Conservation (phyloP, 2,797 vertebrate genomes). For the Hyperoplus immaculatus region DNA sequence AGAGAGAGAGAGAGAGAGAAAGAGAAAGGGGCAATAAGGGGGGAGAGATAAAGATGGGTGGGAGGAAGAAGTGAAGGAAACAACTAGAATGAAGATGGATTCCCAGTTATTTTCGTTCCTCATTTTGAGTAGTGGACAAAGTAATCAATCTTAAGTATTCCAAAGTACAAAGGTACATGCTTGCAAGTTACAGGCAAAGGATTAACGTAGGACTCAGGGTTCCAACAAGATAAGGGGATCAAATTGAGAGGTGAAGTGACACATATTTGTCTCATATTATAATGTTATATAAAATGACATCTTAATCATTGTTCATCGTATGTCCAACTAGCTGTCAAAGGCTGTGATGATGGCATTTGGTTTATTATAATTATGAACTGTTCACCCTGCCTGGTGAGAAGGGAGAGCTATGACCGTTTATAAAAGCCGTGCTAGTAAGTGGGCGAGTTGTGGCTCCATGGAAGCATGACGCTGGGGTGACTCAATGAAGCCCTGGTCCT, state of each 20-base stretch:
- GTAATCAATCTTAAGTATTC: no score
- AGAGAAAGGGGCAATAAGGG: constrained; percentile 16
- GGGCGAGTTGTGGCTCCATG: constrained; percentile 32
- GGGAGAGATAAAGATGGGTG: constrained; percentile 15
- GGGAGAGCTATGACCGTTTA: constrained; percentile 37
- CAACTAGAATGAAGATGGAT: constrained; percentile 4
- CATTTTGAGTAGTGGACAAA: neutral
- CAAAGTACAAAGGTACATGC: no score
- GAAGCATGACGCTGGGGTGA: constrained; percentile 70
- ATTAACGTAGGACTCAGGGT: no score
- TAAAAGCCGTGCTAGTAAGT: constrained; percentile 27
- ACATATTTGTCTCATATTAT: no score
- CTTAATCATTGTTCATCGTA: no score
- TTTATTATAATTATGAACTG: constrained; percentile 28
- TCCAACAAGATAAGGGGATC: no score
- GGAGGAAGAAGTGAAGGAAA: neutral
- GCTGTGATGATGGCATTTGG: constrained; percentile 18
- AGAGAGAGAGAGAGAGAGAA: constrained; percentile 3
- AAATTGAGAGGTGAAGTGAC: no score
- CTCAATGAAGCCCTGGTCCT: constrained; percentile 72
- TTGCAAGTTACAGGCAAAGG: no score
- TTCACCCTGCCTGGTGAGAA: constrained; percentile 32
- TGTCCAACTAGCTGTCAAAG: neutral
- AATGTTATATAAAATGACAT: no score
- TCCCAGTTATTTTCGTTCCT: neutral